Conservation (phyloP, 2,797 vertebrate genomes). For the Alcedo atthis region DNA sequence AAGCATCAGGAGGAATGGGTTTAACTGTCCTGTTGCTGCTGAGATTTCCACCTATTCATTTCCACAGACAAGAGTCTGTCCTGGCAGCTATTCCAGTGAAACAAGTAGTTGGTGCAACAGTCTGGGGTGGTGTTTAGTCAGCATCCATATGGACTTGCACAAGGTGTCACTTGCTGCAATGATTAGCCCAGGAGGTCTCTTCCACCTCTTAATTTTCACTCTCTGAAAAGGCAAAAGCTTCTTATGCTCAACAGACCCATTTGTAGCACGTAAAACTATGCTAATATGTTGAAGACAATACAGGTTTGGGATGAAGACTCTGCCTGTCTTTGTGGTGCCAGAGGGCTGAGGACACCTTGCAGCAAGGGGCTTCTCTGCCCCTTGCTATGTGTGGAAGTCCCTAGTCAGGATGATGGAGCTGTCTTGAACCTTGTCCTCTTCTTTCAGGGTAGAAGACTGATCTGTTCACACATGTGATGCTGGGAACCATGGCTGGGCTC, state of each 20-base stretch:
- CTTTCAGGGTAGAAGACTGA: not conserved
- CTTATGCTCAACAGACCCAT: not conserved
- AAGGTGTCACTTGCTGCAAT: not conserved
- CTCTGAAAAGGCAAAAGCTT: not conserved
- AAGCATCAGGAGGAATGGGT: not conserved
- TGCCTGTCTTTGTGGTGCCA: rapidly evolving
- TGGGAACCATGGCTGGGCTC: not conserved
- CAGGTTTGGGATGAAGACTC: not conserved
- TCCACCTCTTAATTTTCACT: not conserved
- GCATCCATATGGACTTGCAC: not conserved
- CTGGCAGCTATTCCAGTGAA: not conserved
- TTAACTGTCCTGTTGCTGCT: not conserved
- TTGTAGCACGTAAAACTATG: not conserved
- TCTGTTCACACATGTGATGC: not conserved
- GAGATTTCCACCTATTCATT: not conserved
- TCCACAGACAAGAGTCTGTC: not conserved
- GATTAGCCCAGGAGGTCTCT: not conserved
- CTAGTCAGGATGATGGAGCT: not conserved
- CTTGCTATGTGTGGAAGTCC: rapidly evolving
- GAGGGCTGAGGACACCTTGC: not conserved
- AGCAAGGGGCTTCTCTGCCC: not conserved
- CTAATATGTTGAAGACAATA: not conserved
- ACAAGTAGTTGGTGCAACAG: not conserved
- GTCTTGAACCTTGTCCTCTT: not conserved
- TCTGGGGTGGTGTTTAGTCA: not conserved